Evolutionary conservation across 2,113 vertebrate genomes (phyloP).

Genomic region (Elgaria multicarinata): DNA sequence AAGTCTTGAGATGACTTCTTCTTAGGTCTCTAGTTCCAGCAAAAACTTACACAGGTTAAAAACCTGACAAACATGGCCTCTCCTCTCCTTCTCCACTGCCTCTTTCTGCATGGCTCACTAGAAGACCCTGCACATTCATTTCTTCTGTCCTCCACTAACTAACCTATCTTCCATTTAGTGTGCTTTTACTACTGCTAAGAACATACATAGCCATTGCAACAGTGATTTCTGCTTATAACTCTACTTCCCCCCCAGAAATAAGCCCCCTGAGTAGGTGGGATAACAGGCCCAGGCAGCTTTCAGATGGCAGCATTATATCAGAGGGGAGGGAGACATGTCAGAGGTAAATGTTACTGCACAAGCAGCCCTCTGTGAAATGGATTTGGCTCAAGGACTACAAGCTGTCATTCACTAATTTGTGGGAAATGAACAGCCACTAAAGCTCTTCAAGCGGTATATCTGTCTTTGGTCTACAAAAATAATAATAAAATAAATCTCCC

Average conservation of each 20-base stretch:
- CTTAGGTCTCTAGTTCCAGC: no score
- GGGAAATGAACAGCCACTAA: not conserved
- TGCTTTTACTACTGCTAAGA: not conserved
- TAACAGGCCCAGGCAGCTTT: not conserved
- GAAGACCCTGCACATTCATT: not conserved
- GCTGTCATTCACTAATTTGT: not conserved
- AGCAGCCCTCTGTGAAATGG: not conserved
- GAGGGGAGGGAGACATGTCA: no score
- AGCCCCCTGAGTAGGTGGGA: not conserved
- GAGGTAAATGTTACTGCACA: not conserved
- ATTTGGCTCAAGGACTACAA: not conserved
- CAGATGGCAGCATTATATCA: not conserved
- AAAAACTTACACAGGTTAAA: no score
- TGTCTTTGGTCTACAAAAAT: not conserved
- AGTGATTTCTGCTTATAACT: not conserved
- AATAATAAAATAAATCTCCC: not conserved
- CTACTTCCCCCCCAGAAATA: not conserved
- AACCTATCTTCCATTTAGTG: not conserved
- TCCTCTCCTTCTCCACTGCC: not conserved
- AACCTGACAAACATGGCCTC: rapidly evolving
- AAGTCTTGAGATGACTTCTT: no score
- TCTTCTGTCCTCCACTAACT: not conserved
- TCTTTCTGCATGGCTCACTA: no score
- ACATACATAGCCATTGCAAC: not conserved
- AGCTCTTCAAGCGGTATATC: not conserved